Evolutionary conservation across 53 echinoderm and acorn worm genomes (phyloP).

Genomic region (Mesocentrotus franciscanus): DNA sequence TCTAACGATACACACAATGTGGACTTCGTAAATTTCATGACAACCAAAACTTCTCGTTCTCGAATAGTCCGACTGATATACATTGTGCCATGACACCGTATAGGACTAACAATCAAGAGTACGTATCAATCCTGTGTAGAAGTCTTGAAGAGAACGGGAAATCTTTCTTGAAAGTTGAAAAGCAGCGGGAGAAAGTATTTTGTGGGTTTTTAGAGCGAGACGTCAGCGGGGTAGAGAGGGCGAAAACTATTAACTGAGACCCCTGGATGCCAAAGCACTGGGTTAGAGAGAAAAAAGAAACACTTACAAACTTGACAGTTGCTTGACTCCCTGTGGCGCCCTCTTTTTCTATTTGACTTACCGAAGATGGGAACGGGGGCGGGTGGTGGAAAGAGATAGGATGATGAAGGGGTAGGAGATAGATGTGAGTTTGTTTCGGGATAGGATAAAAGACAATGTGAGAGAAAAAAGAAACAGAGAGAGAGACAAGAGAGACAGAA

Average conservation of each 20-base stretch:
- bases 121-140: not conserved
- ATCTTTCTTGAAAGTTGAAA: constrained; percentile 20
- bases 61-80: not conserved
- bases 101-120: not conserved
- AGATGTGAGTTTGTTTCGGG: no score
- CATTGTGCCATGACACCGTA: not conserved
- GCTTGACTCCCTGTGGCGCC: constrained; percentile 45
- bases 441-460: not conserved
- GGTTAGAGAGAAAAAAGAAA: constrained; percentile 22
- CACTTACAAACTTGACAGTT: constrained; percentile 62
- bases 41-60: not conserved
- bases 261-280: constrained; percentile 36
- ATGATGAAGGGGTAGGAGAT: not conserved
- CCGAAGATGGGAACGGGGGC: not conserved
- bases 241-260: constrained; percentile 57
- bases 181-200: constrained; percentile 69
- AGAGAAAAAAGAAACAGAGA: not conserved
- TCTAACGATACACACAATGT: no score
- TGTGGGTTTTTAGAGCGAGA: constrained; percentile 64
- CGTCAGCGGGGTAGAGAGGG: constrained; percentile 42
- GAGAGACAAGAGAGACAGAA: not conserved
- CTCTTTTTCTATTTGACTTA: constrained; percentile 30
- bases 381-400: not conserved
- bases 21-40: not conserved
- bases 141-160: not conserved